Evolutionary conservation across 1,140 invertebrate genomes (phyloP).

Genomic region (Hypsibius dujardini): DNA sequence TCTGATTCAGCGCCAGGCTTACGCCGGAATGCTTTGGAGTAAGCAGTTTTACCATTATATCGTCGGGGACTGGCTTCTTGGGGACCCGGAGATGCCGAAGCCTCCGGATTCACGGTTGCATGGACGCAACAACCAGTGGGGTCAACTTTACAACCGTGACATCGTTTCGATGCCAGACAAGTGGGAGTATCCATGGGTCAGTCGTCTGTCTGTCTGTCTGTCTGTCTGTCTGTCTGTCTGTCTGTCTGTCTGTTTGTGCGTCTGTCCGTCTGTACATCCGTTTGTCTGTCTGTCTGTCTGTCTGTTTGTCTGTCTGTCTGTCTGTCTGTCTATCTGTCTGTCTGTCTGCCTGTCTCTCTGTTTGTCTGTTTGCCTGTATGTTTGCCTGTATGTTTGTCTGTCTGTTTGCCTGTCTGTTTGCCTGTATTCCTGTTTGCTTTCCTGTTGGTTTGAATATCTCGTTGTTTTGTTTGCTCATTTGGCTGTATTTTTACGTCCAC

Average conservation of each 20-base stretch:
- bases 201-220: not conserved
- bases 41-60: conserved; percentile 36
- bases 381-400: too few relatives aligned
- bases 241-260: too few relatives aligned
- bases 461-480: conserved; percentile 1
- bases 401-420: too few relatives aligned
- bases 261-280: too few relatives aligned
- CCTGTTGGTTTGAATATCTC: not conserved
- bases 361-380: too few relatives aligned
- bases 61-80: conserved; percentile 31
- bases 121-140: conserved; percentile 32
- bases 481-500: not conserved
- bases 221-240: too few relatives aligned
- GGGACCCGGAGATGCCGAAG: conserved; percentile 27
- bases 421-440: conserved; percentile 14
- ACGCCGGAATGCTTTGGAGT: conserved; percentile 34
- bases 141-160: conserved; percentile 33
- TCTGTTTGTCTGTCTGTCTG: too few relatives aligned
- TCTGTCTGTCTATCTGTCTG: too few relatives aligned
- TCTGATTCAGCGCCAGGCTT: conserved; percentile 31
- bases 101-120: conserved; percentile 24
- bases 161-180: conserved; percentile 36
- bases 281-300: too few relatives aligned
- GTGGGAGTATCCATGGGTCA: conserved; percentile 38
- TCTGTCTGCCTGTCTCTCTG: too few relatives aligned